Evolutionary conservation across 2,797 vertebrate species (phyloP).

Genomic region (Myotis pilosus): DNA sequence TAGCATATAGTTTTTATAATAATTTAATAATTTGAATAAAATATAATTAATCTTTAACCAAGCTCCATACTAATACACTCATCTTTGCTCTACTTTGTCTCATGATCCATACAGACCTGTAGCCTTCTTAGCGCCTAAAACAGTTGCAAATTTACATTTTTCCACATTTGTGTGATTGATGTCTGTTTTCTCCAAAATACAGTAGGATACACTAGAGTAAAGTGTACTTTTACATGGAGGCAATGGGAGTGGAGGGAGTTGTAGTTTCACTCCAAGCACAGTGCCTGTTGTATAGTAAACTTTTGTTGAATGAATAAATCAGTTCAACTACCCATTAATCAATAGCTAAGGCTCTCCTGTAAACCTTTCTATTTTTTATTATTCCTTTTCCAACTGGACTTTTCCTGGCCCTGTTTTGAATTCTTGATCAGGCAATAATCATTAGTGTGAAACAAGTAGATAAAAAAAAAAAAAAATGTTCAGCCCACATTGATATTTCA

Average conservation of each 20-base stretch:
- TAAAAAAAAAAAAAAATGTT: neutral
- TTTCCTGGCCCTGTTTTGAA: neutral
- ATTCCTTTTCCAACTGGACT: neutral
- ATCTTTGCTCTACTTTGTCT: slow-evolving; percentile 28
- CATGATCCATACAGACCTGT: neutral
- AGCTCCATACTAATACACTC: neutral
- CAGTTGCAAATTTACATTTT: neutral
- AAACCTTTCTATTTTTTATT: neutral
- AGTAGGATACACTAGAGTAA: neutral
- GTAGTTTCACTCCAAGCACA: neutral
- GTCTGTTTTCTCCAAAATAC: neutral
- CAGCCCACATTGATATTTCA: neutral
- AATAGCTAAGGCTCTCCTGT: neutral
- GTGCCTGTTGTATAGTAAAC: neutral
- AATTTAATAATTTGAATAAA: slow-evolving; percentile 34
- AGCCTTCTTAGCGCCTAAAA: neutral
- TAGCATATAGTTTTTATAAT: neutral
- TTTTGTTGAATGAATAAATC: slow-evolving; percentile 7
- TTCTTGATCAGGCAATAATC: neutral
- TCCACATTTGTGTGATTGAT: neutral
- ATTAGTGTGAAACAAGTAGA: neutral
- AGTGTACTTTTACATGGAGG: neutral
- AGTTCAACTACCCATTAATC: neutral
- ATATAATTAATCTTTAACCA: neutral
- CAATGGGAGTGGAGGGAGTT: neutral